Conservation (phyloP, 2,113 vertebrate genomes). For the Montifringilla adamsi region DNA sequence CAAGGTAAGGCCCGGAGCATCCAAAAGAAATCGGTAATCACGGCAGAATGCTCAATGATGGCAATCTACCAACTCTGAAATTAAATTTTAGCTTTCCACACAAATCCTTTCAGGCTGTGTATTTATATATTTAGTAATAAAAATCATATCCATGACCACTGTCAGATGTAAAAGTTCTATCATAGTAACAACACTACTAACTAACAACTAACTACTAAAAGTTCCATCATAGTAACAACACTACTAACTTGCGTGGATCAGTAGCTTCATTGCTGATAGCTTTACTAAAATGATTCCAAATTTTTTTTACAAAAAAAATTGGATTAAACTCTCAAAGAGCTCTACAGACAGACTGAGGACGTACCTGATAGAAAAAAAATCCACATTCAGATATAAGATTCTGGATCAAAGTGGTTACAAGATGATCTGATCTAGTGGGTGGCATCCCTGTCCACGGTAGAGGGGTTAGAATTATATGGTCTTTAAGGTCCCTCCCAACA, state of each 20-base stretch:
- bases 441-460: background rate
- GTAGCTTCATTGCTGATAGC: background rate
- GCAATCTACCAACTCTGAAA: slow-evolving; percentile 45
- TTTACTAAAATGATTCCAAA: background rate
- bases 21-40: background rate
- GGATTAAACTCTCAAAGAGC: background rate
- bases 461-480: background rate
- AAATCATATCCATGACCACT: slow-evolving; percentile 35
- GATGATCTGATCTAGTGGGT: background rate
- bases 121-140: slow-evolving; percentile 48
- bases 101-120: slow-evolving; percentile 38
- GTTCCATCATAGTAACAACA: background rate
- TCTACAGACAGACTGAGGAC: background rate
- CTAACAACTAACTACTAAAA: background rate
- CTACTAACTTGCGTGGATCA: background rate
- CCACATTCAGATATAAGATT: background rate
- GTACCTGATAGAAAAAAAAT: background rate
- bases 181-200: background rate
- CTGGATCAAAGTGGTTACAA: background rate
- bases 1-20: background rate
- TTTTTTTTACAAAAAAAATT: background rate
- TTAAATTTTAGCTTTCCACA: slow-evolving; percentile 38
- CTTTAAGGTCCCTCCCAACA: background rate
- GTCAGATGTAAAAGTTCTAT: slow-evolving; percentile 5
- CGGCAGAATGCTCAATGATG: background rate